Evolutionary conservation across 2,113 vertebrate genomes (phyloP), one percentile per base, ranked within the genome.

Genomic region (Corythoichthys haematopterus): DNA sequence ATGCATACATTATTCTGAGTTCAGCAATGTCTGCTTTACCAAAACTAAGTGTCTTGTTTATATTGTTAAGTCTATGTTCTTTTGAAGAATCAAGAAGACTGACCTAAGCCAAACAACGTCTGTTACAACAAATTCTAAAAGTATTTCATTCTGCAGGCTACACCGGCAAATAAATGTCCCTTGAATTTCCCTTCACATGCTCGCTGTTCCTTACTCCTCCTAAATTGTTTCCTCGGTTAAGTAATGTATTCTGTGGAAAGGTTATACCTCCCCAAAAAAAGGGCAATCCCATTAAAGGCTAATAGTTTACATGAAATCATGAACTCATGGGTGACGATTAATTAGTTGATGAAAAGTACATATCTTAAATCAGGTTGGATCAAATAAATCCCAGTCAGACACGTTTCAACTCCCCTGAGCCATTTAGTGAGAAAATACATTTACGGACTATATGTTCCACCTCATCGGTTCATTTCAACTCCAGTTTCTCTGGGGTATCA

Each of bases 361-460:
- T 82, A 52, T 80, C 77, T 85, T 84, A 84, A 91, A 91, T 87
- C 87, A 90, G 88, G 88, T 86, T 85, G 84, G 85, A 90, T 85
- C 80, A 77, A 90, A 91, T 90, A 83, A 91, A 88, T 91, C 88
- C 85, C 82, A 71, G 77, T 80, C 78, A 83, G 85, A 78, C 77
- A 84, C 85, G 75, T 72, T 74, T 80, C 83, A 60, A 68, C 74
- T 88, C 86, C 88, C 88, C 83, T 79, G 84, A 89, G 88, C 88
- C 88, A 91, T 90, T 90, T 89, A 86, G 82, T 73, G 80, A 75
- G 81, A 89, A 92, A 91, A 92, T 86, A 89, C 86, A 91, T 91
- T 91, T 88, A 91, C 70, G 73, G 78, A 72, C 76, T 72, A 84
- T 86, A 86, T 90, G 86, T 88, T 87, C 81, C 84, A 88, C 80